Evolutionary conservation across 2,113 vertebrate genomes (phyloP).

Genomic region (Phocoena phocoena): DNA sequence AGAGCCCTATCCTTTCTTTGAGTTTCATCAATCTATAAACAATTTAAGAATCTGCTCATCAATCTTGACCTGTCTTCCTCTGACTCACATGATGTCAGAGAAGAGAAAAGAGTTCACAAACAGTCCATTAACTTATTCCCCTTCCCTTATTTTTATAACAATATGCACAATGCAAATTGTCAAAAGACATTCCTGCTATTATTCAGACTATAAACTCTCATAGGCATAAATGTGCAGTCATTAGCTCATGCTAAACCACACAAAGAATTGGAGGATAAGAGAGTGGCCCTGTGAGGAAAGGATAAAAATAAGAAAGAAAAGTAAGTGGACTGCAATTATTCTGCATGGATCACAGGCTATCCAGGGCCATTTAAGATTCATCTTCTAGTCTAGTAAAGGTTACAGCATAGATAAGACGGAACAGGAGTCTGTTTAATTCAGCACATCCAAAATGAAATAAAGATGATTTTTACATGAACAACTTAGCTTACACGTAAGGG

Average conservation of each 20-base stretch:
- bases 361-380: neutral
- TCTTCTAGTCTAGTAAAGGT: neutral
- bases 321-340: neutral
- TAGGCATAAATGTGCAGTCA: neutral
- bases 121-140: neutral
- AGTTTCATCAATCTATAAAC: neutral
- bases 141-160: neutral
- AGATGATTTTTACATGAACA: neutral
- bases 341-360: neutral
- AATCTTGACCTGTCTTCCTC: neutral
- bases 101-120: neutral
- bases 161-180: neutral
- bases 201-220: neutral
- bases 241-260: neutral
- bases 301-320: neutral
- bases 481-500: neutral
- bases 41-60: neutral
- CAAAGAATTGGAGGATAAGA: neutral
- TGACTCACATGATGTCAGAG: neutral
- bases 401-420: neutral
- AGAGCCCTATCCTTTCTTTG: neutral
- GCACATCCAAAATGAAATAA: neutral
- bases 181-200: neutral
- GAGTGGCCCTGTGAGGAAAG: neutral
- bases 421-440: neutral